A percentile compares a stretch with the other conserved stretches of the same genome.
phyloP scores from a whole-genome alignment of 2,797 vertebrate species.

The Cynodonichthys magdalenae region DNA sequence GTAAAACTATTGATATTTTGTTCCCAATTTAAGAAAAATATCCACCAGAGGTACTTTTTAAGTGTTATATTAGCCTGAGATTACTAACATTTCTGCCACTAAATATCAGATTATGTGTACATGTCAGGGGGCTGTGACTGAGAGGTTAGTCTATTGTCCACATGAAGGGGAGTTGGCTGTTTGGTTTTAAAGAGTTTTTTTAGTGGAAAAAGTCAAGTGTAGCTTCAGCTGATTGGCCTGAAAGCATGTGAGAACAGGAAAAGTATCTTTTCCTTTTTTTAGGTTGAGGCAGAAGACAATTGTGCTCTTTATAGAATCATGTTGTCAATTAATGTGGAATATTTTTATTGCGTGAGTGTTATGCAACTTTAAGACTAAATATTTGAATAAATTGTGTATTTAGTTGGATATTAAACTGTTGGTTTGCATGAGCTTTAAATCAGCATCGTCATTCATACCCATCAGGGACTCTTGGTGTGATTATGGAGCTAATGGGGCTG shows the following conservation, averaged over 20 bases:
- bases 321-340: neutral
- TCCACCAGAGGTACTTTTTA: neutral
- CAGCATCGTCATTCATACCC: constrained; percentile 55
- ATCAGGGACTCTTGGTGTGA: constrained; percentile 59
- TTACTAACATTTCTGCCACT: neutral
- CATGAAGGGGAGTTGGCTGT: constrained; percentile 18
- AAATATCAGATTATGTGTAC: neutral
- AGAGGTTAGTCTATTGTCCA: constrained; percentile 3
- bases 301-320: neutral
- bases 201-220: constrained; percentile 22
- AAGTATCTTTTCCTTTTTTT: neutral
- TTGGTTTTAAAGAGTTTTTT: neutral
- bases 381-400: constrained; percentile 46
- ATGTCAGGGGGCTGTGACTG: constrained; percentile 1
- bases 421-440: constrained; percentile 40
- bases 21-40: constrained; percentile 6
- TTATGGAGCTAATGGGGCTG: constrained; percentile 75
- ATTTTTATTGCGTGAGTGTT: too few species aligned
- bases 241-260: constrained; percentile 16
- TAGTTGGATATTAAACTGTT: constrained; percentile 33
- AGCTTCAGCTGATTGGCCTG: constrained; percentile 26
- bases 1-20: constrained; percentile 19
- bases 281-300: constrained; percentile 16
- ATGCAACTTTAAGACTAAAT: constrained; percentile 12
- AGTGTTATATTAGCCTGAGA: neutral